Evolutionary conservation across 2,888 invertebrate species (phyloP).

Genomic region (Tipula helvola): DNA sequence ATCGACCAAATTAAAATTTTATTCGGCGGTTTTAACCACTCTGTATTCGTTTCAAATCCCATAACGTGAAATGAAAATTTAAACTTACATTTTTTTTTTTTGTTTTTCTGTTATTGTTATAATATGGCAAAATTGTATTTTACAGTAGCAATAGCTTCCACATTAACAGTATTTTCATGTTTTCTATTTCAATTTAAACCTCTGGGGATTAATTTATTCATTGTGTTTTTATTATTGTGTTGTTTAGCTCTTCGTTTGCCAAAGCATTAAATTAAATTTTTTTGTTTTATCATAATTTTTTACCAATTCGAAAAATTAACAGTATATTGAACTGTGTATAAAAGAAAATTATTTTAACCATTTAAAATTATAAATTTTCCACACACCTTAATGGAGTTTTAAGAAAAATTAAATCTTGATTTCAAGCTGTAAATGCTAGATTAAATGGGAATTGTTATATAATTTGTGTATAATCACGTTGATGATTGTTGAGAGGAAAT

Average conservation of each 20-base stretch:
- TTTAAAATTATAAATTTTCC: background rate
- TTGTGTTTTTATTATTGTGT: background rate
- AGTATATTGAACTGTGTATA: background rate
- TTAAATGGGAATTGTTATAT: background rate
- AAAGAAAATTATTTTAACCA: background rate
- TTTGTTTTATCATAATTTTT: background rate
- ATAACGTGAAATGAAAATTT: background rate
- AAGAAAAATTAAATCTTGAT: background rate
- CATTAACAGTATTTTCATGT: background rate
- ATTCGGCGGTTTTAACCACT: background rate
- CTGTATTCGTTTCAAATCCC: background rate
- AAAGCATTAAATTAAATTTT: constrained; percentile 7
- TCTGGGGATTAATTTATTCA: background rate
- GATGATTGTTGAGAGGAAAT: no score
- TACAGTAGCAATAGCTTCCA: background rate
- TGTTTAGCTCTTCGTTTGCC: background rate
- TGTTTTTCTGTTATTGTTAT: background rate
- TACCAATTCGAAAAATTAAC: background rate
- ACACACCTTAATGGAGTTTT: background rate
- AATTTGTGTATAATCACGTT: background rate
- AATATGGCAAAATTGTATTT: background rate
- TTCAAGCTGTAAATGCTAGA: background rate
- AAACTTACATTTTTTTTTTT: background rate
- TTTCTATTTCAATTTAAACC: background rate
- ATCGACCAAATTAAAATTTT: background rate